phyloP scores from a whole-genome alignment of 2,113 vertebrate genomes.

The Haplotaxodon microlepis region DNA sequence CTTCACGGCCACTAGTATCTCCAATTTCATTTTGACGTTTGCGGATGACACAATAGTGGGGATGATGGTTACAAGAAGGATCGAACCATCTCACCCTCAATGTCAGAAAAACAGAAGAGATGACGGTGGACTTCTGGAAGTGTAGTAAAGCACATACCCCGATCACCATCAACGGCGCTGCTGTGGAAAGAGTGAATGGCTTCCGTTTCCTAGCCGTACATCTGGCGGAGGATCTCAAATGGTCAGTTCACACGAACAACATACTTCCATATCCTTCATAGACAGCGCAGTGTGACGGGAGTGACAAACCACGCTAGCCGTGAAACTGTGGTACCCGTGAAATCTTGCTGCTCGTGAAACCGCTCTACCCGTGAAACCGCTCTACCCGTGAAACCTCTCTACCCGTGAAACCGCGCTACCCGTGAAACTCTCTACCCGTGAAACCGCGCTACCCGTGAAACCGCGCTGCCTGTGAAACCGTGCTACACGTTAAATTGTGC shows the following conservation, averaged over 20 bases:
- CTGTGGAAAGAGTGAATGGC: accelerated
- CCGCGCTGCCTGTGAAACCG: accelerated
- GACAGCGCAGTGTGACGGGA: not conserved
- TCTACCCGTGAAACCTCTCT: accelerated
- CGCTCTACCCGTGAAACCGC: accelerated
- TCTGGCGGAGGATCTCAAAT: not conserved
- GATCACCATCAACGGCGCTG: not conserved
- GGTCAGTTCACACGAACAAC: not conserved
- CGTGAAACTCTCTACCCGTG: accelerated
- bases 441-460: accelerated
- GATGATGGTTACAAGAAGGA: accelerated
- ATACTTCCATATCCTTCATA: not conserved
- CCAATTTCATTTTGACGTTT: not conserved
- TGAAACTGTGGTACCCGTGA: not conserved
- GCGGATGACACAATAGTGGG: not conserved
- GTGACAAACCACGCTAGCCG: not conserved
- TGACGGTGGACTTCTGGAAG: accelerated
- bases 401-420: accelerated
- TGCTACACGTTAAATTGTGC: accelerated
- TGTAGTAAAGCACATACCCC: not conserved
- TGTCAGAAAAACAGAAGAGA: not conserved
- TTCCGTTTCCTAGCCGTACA: not conserved
- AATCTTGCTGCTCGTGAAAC: not conserved
- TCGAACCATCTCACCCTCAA: too few species aligned
- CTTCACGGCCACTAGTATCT: not conserved